These are phyloP conservation scores for Poicephalus meyeri DNA, from an alignment of 2,113 vertebrate genomes.

Conservation along the genomic window DNA sequence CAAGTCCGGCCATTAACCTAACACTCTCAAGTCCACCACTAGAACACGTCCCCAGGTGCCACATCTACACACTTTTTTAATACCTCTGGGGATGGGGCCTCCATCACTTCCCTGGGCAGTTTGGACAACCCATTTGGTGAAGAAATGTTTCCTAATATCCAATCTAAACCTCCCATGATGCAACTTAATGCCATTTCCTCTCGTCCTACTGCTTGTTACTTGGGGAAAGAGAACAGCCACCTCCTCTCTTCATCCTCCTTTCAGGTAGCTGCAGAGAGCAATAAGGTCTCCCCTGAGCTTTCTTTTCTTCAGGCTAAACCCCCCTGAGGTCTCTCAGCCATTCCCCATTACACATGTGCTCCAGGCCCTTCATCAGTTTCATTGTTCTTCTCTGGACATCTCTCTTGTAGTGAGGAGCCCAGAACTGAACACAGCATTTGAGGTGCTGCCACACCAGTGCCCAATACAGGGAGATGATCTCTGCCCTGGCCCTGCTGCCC, in stretches of 20 bases:
- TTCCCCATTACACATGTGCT: not conserved
- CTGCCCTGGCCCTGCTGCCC: not conserved
- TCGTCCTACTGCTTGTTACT: not conserved
- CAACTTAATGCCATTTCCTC: not conserved
- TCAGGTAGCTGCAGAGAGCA: not conserved
- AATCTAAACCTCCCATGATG: not conserved
- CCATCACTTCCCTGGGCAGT: not conserved
- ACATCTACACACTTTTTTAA: not conserved
- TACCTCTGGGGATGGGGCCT: not conserved
- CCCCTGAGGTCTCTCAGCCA: not conserved
- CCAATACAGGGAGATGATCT: not conserved
- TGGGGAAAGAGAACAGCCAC: not conserved
- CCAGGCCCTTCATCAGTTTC: not conserved
- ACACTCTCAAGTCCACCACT: not conserved
- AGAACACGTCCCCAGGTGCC: not conserved
- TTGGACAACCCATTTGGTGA: not conserved
- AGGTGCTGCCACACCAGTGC: not conserved
- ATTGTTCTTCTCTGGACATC: not conserved
- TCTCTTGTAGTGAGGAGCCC: not conserved
- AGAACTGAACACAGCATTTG: not conserved
- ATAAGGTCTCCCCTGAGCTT: not conserved
- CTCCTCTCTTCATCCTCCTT: not conserved
- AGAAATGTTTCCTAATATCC: not conserved
- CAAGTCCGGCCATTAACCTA: not conserved
- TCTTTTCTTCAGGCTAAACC: not conserved